Evolutionary conservation across 2,113 vertebrate species (phyloP).

Genomic region (Malurus elegans): DNA sequence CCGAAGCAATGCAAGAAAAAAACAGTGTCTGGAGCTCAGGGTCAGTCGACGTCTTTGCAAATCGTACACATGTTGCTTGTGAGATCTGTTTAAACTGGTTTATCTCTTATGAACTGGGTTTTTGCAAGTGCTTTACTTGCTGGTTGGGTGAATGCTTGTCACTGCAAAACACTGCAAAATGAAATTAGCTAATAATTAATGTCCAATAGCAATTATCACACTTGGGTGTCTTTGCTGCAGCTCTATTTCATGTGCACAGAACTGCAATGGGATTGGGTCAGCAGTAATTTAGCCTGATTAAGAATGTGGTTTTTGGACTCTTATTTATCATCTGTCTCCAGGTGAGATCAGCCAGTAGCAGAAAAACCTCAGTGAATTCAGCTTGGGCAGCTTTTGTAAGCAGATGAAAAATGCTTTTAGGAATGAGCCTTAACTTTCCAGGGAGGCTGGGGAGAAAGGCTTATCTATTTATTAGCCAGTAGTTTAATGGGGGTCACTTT

Average conservation of each 20-base stretch:
- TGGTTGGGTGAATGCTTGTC: not conserved
- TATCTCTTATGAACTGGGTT: not conserved
- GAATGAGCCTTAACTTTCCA: not conserved
- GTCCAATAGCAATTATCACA: not conserved
- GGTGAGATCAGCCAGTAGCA: not conserved
- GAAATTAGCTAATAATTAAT: not conserved
- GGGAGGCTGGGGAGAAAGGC: not conserved
- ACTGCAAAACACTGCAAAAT: not conserved
- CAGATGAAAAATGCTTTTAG: not conserved
- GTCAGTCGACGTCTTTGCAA: not conserved
- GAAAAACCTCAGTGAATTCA: not conserved
- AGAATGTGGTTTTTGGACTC: not conserved
- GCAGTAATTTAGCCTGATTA: not conserved
- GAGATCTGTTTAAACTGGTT: not conserved
- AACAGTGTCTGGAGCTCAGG: not conserved
- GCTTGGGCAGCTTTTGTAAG: not conserved
- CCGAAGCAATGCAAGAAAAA: not conserved
- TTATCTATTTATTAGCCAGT: not conserved
- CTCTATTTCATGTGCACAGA: not conserved
- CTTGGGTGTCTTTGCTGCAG: not conserved
- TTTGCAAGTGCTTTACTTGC: not conserved
- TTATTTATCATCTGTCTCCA: not conserved
- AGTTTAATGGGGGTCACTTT: not conserved
- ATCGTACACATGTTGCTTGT: fast-evolving
- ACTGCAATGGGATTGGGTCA: not conserved